A percentile compares a stretch with the other conserved stretches of the same genome.
Evolutionary conservation across 1,140 invertebrate species (phyloP).

Genomic region (Pemphigus obesinymphae): DNA sequence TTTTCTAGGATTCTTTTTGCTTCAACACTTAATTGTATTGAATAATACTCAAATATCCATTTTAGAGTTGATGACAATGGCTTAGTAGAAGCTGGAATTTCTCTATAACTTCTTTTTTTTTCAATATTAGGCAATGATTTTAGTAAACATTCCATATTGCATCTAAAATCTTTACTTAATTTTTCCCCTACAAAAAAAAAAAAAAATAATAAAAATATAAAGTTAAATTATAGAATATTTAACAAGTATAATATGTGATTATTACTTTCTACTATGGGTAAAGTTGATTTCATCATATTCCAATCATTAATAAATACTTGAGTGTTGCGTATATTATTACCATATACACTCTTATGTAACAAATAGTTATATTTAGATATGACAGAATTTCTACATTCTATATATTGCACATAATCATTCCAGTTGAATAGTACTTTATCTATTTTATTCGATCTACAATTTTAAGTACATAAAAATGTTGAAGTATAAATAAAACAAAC

Average conservation of each 20-base stretch:
- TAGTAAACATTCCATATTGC: constrained; percentile 7
- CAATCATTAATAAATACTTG: constrained; percentile 33
- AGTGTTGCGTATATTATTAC: constrained; percentile 9
- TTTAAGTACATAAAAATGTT: no score
- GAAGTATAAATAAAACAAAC: no score
- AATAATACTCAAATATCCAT: constrained; percentile 20
- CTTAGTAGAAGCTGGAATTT: constrained; percentile 10
- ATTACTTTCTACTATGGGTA: constrained; percentile 17
- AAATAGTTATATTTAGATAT: not conserved
- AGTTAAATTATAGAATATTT: not conserved
- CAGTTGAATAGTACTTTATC: constrained; percentile 8
- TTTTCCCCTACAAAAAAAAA: not conserved
- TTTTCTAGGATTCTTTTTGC: not conserved
- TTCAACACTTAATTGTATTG: not conserved
- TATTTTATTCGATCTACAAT: constrained; percentile 1
- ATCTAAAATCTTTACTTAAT: not conserved
- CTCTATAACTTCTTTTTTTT: not conserved
- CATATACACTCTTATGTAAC: not conserved
- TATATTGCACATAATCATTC: constrained; percentile 15
- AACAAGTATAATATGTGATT: not conserved
- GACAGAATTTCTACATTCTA: constrained; percentile 29
- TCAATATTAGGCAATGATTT: not conserved
- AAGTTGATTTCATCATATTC: constrained; percentile 12
- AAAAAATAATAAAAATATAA: not conserved
- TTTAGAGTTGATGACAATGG: constrained; percentile 19